Evolutionary conservation across 2,113 vertebrate species (phyloP), one percentile per base, ranked within the genome.

Genomic region (Oriolus oriolus): DNA sequence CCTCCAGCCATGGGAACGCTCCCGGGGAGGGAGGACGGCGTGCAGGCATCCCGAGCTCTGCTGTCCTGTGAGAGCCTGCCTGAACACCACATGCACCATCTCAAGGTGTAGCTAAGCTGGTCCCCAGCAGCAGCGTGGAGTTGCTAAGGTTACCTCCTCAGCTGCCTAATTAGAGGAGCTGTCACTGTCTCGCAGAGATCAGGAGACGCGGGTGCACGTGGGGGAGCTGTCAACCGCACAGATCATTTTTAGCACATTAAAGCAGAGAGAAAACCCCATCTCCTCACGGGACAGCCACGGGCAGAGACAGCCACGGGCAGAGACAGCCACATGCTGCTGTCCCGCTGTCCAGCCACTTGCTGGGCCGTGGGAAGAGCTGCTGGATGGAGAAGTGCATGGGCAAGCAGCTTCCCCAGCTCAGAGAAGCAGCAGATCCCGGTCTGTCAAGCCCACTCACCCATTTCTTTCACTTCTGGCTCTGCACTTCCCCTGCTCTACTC

Each of bases 141-240:
- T 97, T 98, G 97, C 97, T 97, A 98, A 96, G 97, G 97, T 98
- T 97, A 98, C 96, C 93, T 96, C 84, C 79, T 96, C 28, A 3
- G 93, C 87, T 92, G 79, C 85, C 84, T 97, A 88, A 97, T 97
- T 96, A 96, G 77, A 96, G 96, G 97, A 96, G 76, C 96, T 95
- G 94, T 96, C 96, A 84, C 30, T 91, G 83, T 86, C 87, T 86
- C 31, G 9, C 49, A 70, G 91, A 91, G 95, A 97, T 95, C 95
- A 76, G 71, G 85, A 94, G 86, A 66, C 1, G 6, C 1, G 0
- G 2, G 41, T 9, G 59, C 90, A 74, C 10, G 2, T 27, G 63
- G 31, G 70, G 41, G 22, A 63, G 50, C 37, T 83, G 76, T 41
- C 80, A 84, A 71, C 35, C 15, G 4, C 6, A 41, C 75, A 56